Evolutionary conservation across 2,113 vertebrate species (phyloP).

Genomic region (Rallus limicola): DNA sequence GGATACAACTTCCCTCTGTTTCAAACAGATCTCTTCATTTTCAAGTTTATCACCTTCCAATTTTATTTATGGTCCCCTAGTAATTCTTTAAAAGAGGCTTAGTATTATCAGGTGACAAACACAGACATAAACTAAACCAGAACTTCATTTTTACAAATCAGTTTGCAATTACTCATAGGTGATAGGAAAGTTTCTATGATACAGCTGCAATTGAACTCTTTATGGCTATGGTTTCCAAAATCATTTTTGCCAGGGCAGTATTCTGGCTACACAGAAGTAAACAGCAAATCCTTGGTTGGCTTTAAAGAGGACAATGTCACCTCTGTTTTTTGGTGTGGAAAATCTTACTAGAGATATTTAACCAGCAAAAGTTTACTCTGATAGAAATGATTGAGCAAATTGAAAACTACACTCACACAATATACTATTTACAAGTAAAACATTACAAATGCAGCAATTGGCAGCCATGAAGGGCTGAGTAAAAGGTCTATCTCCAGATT

Average conservation of each 20-base stretch:
- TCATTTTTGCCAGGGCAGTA: background rate
- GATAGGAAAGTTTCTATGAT: background rate
- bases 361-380: background rate
- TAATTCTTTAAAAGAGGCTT: background rate
- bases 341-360: background rate
- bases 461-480: background rate
- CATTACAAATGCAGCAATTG: background rate
- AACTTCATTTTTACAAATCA: background rate
- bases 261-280: background rate
- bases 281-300: background rate
- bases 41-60: background rate
- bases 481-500: background rate
- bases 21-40: background rate
- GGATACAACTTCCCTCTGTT: background rate
- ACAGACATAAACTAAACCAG: background rate
- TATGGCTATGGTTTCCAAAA: background rate
- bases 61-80: background rate
- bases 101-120: background rate
- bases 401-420: accelerated
- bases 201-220: background rate
- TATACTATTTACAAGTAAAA: background rate
- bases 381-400: background rate
- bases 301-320: background rate
- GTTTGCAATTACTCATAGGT: background rate
- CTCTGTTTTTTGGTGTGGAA: background rate